Evolutionary conservation across 2,113 vertebrate species (phyloP).

Genomic region (Chionomys nivalis): DNA sequence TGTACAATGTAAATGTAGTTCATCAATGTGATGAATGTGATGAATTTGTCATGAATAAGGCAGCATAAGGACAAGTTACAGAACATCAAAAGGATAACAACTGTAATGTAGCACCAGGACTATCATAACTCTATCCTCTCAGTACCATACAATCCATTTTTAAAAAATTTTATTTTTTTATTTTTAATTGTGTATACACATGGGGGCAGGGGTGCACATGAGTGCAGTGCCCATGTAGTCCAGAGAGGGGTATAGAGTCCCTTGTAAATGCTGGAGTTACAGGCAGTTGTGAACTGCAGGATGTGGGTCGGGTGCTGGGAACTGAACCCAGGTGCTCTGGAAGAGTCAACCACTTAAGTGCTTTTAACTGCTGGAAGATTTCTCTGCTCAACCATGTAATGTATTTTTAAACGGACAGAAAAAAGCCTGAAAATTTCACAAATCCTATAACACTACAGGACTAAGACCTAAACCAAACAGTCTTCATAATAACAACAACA

Average conservation of each 20-base stretch:
- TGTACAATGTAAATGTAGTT: slow-evolving; percentile 1
- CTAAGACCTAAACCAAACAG: neutral
- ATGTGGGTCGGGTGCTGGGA: neutral
- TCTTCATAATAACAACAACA: neutral
- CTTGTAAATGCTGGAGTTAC: neutral
- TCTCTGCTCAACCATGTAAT: neutral
- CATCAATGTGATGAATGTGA: slow-evolving; percentile 30
- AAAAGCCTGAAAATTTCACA: neutral
- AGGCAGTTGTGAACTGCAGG: neutral
- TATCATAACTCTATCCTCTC: neutral
- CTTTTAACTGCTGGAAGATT: neutral
- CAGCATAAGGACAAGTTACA: neutral
- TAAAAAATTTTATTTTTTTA: neutral
- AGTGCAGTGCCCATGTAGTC: neutral
- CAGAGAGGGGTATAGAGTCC: neutral
- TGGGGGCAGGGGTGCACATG: too few relatives aligned
- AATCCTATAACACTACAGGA: neutral
- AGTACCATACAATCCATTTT: neutral
- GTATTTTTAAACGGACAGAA: neutral
- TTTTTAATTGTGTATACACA: neutral
- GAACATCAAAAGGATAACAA: slow-evolving; percentile 43
- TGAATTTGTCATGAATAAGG: slow-evolving; percentile 45
- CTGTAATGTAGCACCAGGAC: slow-evolving; percentile 42
- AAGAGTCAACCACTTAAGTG: neutral
- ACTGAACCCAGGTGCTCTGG: neutral